A percentile compares a stretch with the other conserved stretches of the same genome.
phyloP scores from a whole-genome alignment of 2,888 invertebrate species.

The Proisotoma minuta region DNA sequence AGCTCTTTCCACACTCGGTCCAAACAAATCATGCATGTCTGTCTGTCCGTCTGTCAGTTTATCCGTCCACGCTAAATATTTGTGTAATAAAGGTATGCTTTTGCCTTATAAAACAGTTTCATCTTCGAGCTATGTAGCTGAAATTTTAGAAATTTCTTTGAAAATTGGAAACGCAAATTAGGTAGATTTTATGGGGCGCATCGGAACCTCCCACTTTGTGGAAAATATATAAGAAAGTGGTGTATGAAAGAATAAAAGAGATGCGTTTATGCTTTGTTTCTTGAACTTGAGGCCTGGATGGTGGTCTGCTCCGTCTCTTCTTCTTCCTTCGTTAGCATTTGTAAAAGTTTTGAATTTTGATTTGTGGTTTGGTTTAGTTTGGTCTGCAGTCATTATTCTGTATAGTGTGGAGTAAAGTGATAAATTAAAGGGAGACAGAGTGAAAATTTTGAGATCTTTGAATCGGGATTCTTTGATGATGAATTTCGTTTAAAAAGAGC shows the following conservation, averaged over 20 bases:
- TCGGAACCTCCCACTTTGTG: not conserved
- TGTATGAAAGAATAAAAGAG: too few species aligned
- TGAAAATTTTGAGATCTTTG: slow-evolving; percentile 34
- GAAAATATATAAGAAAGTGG: too few species aligned
- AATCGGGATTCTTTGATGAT: slow-evolving; percentile 45
- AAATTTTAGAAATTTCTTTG: too few species aligned
- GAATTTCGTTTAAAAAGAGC: slow-evolving; percentile 39
- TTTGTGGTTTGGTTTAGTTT: slow-evolving; percentile 44
- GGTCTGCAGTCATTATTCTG: slow-evolving; percentile 44
- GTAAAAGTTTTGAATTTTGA: not conserved
- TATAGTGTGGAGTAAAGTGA: slow-evolving; percentile 40
- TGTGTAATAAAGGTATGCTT: too few species aligned
- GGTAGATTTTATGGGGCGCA: not conserved
- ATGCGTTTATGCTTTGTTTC: not conserved
- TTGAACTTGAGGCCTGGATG: not conserved
- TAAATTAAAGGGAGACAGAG: slow-evolving; percentile 41
- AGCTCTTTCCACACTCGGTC: too few species aligned
- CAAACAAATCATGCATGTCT: too few species aligned
- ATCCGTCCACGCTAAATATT: too few species aligned
- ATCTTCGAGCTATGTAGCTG: too few species aligned
- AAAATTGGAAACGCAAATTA: not conserved
- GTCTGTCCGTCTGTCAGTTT: too few species aligned
- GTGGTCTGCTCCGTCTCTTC: not conserved
- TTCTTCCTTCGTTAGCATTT: slow-evolving; percentile 25
- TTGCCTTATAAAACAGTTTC: too few species aligned